Evolutionary conservation across 2,888 invertebrate genomes (phyloP).

Genomic region (Trichopria drosophilae): DNA sequence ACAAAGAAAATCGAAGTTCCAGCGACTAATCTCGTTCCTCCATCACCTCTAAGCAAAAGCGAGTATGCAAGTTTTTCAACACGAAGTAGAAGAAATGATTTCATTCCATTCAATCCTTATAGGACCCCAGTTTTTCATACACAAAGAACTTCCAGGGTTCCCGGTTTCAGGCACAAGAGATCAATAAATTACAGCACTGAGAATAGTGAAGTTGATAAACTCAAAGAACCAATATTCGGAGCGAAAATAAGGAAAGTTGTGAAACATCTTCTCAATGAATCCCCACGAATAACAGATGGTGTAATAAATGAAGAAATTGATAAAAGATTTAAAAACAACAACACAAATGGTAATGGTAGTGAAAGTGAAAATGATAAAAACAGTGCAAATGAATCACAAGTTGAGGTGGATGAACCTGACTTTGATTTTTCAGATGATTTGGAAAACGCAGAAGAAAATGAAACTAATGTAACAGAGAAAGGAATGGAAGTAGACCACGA

Average conservation of each 20-base stretch:
- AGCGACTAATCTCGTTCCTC: conserved; percentile 37
- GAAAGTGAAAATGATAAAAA: conserved; percentile 36
- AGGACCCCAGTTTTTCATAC: conserved; percentile 19
- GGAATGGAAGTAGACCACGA: conserved; percentile 36
- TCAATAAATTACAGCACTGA: conserved; percentile 16
- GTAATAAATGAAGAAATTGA: conserved; percentile 49
- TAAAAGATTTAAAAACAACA: conserved; percentile 35
- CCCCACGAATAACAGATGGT: conserved; percentile 40
- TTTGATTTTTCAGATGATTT: conserved; percentile 36
- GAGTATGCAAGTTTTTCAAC: conserved; percentile 35
- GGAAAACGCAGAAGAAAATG: conserved; percentile 13
- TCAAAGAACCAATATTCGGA: too few relatives aligned
- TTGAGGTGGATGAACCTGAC: conserved; percentile 36
- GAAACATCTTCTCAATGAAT: conserved; percentile 39
- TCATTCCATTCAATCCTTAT: too few relatives aligned
- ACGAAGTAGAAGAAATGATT: conserved; percentile 17
- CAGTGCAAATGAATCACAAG: conserved; percentile 44
- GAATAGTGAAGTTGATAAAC: conserved; percentile 21
- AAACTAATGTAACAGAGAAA: conserved; percentile 20
- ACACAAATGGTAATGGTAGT: conserved; percentile 29
- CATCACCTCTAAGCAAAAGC: conserved; percentile 33
- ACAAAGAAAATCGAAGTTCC: conserved; percentile 22
- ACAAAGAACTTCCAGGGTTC: conserved; percentile 1
- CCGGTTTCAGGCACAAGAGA: conserved; percentile 29
- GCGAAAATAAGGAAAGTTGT: conserved; percentile 23